These are phyloP conservation scores for Heliconius sara DNA, from an alignment of 2,888 invertebrate genomes.

Conservation along the genomic window DNA sequence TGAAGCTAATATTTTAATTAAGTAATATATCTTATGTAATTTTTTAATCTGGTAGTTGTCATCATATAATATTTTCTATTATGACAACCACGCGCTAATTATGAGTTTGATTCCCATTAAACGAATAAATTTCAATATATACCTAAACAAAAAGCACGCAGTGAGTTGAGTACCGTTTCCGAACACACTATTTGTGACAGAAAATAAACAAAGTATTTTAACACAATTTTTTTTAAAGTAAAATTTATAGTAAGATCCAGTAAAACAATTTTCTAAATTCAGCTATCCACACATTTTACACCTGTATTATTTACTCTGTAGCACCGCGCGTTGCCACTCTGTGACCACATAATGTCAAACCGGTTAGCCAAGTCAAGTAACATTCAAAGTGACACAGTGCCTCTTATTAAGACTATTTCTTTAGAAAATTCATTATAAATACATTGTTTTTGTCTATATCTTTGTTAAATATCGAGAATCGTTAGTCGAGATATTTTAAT, in stretches of 20 bases:
- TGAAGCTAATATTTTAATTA: too few relatives aligned
- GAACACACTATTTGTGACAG: not conserved
- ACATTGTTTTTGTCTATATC: not conserved
- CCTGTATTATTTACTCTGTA: conserved; percentile 34
- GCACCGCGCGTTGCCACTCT: conserved; percentile 44
- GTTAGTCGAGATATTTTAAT: not conserved
- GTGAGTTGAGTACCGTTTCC: too few relatives aligned
- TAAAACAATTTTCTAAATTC: not conserved
- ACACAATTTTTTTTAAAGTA: too few relatives aligned
- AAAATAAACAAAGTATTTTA: not conserved
- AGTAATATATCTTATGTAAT: too few relatives aligned
- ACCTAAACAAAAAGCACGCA: not conserved
- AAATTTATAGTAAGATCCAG: not conserved
- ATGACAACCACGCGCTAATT: too few relatives aligned
- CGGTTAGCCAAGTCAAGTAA: not conserved
- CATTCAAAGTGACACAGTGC: conserved; percentile 2
- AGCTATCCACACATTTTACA: not conserved
- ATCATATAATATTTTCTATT: too few relatives aligned
- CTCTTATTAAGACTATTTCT: not conserved
- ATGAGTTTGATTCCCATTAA: too few relatives aligned
- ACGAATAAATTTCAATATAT: too few relatives aligned
- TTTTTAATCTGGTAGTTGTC: too few relatives aligned
- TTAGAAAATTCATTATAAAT: not conserved
- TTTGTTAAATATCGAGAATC: not conserved
- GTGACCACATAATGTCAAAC: conserved; percentile 6